Percentiles rank a stretch among this genome's conserved stretches.
Evolutionary conservation across 1,140 invertebrate genomes (phyloP).

Genomic region (Diorhabda elongata): DNA sequence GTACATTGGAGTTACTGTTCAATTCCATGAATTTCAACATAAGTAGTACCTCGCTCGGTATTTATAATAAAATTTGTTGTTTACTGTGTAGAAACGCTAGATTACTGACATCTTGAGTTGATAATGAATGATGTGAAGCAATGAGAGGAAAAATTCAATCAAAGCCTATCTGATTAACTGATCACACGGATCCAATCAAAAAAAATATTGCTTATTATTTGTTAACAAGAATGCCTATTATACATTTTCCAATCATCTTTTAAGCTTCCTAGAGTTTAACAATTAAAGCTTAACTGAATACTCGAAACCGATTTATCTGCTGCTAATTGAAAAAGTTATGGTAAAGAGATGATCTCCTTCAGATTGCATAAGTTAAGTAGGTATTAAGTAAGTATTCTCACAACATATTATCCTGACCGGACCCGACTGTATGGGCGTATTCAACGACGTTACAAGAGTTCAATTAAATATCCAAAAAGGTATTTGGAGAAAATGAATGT

Average conservation of each 20-base stretch:
- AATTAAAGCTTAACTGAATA: slow-evolving; percentile 1
- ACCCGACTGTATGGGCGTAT: neutral
- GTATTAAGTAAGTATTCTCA: slow-evolving; percentile 1
- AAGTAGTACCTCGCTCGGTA: too few relatives aligned
- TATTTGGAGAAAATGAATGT: too few relatives aligned
- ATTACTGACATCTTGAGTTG: too few relatives aligned
- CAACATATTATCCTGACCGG: neutral
- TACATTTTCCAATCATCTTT: neutral
- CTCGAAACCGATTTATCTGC: neutral
- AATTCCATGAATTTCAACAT: too few relatives aligned
- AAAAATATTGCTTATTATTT: neutral
- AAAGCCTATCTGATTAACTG: too few relatives aligned
- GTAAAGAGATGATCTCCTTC: neutral
- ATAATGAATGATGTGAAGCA: too few relatives aligned
- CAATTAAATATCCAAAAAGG: too few relatives aligned
- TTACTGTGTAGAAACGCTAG: too few relatives aligned
- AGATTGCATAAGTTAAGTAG: slow-evolving; percentile 2
- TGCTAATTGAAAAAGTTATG: slow-evolving; percentile 1
- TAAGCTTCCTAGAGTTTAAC: slow-evolving; percentile 1
- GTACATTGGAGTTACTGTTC: too few relatives aligned
- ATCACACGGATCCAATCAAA: neutral
- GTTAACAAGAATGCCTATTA: neutral
- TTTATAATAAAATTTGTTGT: too few relatives aligned
- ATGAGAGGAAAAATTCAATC: too few relatives aligned
- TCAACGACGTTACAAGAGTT: too few relatives aligned